A percentile compares a stretch with the other conserved stretches of the same genome.
phyloP scores from a whole-genome alignment of 2,797 vertebrate genomes.

The Arnoldichthys spilopterus region DNA sequence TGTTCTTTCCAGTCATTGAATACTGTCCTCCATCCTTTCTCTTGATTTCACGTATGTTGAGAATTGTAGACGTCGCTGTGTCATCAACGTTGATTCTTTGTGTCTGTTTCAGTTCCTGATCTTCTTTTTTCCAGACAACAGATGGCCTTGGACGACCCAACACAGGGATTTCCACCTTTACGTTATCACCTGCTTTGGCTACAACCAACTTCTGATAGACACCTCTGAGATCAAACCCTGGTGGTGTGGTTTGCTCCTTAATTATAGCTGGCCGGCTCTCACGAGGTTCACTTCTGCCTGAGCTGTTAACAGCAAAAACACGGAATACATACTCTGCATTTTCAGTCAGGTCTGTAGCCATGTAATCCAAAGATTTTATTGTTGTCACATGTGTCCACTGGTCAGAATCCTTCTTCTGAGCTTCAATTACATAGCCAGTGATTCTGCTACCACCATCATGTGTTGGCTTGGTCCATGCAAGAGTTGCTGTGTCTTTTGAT shows the following conservation, averaged over 20 bases:
- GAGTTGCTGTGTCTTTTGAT: slow-evolving; percentile 87
- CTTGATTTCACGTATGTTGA: slow-evolving; percentile 90
- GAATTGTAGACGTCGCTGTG: slow-evolving; percentile 90
- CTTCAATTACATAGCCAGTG: slow-evolving; percentile 96
- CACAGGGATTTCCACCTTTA: slow-evolving; percentile 97
- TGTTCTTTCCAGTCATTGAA: slow-evolving; percentile 92
- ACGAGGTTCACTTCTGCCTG: slow-evolving; percentile 94
- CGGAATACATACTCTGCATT: slow-evolving; percentile 96
- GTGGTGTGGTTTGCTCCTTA: slow-evolving; percentile 91
- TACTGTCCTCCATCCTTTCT: slow-evolving; percentile 91
- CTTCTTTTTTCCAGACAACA: slow-evolving; percentile 95
- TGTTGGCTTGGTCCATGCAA: slow-evolving; percentile 94
- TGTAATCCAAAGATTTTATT: slow-evolving; percentile 91
- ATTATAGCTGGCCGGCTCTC: slow-evolving; percentile 93
- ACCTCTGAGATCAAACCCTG: slow-evolving; percentile 92
- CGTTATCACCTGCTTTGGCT: slow-evolving; percentile 93
- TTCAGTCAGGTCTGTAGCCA: slow-evolving; percentile 89
- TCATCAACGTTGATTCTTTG: slow-evolving; percentile 94
- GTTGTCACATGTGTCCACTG: slow-evolving; percentile 92
- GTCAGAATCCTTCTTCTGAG: slow-evolving; percentile 91
- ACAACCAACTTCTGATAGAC: slow-evolving; percentile 93
- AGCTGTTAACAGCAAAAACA: slow-evolving; percentile 96
- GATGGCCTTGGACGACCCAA: slow-evolving; percentile 92
- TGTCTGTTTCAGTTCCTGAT: slow-evolving; percentile 88
- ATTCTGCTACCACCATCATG: slow-evolving; percentile 96